A percentile compares a stretch with the other conserved stretches of the same genome.
These are phyloP conservation scores for Euborellia annulipes DNA, from an alignment of 1,140 invertebrate species.

Conservation along the genomic window DNA sequence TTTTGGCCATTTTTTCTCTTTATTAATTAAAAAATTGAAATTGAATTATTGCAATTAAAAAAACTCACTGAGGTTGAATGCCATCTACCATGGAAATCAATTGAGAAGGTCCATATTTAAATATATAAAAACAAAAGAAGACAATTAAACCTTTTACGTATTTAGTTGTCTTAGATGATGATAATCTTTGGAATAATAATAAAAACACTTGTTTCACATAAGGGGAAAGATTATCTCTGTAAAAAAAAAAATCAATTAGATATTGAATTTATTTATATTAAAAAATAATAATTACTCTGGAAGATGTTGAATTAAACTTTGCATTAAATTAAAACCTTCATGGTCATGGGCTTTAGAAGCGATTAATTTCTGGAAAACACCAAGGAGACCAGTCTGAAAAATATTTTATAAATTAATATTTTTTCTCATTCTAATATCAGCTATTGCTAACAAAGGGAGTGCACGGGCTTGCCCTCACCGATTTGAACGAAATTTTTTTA, in stretches of 20 bases:
- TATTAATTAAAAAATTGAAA: not conserved
- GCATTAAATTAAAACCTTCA: constrained; percentile 85
- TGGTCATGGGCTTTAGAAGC: constrained; percentile 91
- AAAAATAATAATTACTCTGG: constrained; percentile 41
- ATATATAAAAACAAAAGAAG: constrained; percentile 73
- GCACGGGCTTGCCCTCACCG: too few species aligned
- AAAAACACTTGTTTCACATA: constrained; percentile 82
- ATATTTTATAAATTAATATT: constrained; percentile 8
- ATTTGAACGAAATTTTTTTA: too few species aligned
- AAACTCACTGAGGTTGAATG: constrained; percentile 70
- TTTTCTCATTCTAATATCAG: not conserved
- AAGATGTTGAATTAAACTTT: constrained; percentile 63
- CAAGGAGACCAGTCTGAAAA: constrained; percentile 64
- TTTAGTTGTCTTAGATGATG: constrained; percentile 87
- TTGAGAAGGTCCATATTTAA: constrained; percentile 53
- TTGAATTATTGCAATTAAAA: too few species aligned
- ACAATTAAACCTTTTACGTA: constrained; percentile 77
- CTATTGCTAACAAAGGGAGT: too few species aligned
- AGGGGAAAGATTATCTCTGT: constrained; percentile 45
- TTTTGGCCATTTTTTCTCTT: not conserved
- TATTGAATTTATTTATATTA: constrained; percentile 1
- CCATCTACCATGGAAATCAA: constrained; percentile 67
- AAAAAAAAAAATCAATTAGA: constrained; percentile 26
- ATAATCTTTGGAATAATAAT: constrained; percentile 78
- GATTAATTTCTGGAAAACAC: constrained; percentile 92